Conservation (phyloP, 2,888 invertebrate species). For the Drosophila ochracea region DNA sequence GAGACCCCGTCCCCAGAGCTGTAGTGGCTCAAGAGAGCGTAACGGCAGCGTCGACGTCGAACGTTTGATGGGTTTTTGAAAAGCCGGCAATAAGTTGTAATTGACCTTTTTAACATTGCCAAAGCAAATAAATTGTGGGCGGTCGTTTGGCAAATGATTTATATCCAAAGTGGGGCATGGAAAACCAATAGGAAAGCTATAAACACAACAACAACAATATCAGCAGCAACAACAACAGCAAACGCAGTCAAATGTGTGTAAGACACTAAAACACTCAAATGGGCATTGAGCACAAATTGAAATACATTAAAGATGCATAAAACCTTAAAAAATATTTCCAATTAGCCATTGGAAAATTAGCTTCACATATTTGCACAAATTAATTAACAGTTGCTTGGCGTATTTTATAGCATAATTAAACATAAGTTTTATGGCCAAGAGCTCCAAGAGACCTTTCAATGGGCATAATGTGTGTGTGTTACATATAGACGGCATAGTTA, state of each 20-base stretch:
- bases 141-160: conserved; percentile 52
- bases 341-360: conserved; percentile 38
- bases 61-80: conserved; percentile 56
- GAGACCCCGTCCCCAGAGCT: conserved; percentile 2
- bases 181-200: conserved; percentile 40
- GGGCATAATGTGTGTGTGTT: not conserved
- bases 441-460: conserved; percentile 10
- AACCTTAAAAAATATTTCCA: conserved; percentile 31
- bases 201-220: conserved; percentile 34
- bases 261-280: conserved; percentile 31
- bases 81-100: conserved; percentile 76
- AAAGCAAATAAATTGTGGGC: conserved; percentile 60
- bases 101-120: conserved; percentile 71
- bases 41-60: conserved; percentile 48
- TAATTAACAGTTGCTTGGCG: conserved; percentile 40
- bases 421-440: conserved; percentile 2
- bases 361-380: conserved; percentile 56
- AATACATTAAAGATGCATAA: conserved; percentile 26
- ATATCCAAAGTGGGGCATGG: conserved; percentile 41
- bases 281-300: conserved; percentile 17
- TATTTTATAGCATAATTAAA: conserved; percentile 59
- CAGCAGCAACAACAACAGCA: not conserved
- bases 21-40: conserved; percentile 60
- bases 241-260: conserved; percentile 4
- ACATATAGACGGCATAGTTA: conserved; percentile 18